These are phyloP conservation scores for Calosoma granatense DNA, from an alignment of 1,140 invertebrate species.

Conservation along the genomic window DNA sequence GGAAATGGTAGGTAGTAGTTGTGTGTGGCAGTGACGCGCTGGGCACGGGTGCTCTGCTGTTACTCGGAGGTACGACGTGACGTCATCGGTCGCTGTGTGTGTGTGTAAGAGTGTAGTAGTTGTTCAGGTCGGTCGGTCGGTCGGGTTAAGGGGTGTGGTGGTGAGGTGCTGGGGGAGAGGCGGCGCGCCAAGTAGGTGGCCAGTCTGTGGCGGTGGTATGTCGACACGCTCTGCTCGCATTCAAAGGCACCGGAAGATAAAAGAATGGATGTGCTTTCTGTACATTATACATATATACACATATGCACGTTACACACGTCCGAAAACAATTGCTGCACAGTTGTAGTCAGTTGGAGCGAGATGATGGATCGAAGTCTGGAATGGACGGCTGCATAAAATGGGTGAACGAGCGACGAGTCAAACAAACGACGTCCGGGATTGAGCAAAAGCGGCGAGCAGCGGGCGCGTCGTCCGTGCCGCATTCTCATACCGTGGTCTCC, in stretches of 20 bases:
- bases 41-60: no score
- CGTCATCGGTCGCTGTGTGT: no score
- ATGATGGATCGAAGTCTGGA: background rate
- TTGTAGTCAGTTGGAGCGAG: background rate
- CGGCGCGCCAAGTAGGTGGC: background rate
- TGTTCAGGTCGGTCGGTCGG: no score
- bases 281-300: background rate
- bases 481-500: slow-evolving; percentile 70
- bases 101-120: no score
- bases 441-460: background rate
- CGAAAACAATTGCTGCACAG: background rate
- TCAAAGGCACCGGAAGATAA: slow-evolving; percentile 1
- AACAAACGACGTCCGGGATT: slow-evolving; percentile 4
- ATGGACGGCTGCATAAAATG: slow-evolving; percentile 1
- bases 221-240: background rate
- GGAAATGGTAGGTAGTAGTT: no score
- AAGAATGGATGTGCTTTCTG: background rate
- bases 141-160: no score
- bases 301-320: background rate
- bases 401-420: background rate
- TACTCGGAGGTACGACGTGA: background rate
- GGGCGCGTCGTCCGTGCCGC: background rate
- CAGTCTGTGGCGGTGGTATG: background rate
- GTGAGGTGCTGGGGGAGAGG: background rate
- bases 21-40: no score